Evolutionary conservation across 2,113 vertebrate genomes (phyloP).

Genomic region (Chiloscyllium plagiosum): DNA sequence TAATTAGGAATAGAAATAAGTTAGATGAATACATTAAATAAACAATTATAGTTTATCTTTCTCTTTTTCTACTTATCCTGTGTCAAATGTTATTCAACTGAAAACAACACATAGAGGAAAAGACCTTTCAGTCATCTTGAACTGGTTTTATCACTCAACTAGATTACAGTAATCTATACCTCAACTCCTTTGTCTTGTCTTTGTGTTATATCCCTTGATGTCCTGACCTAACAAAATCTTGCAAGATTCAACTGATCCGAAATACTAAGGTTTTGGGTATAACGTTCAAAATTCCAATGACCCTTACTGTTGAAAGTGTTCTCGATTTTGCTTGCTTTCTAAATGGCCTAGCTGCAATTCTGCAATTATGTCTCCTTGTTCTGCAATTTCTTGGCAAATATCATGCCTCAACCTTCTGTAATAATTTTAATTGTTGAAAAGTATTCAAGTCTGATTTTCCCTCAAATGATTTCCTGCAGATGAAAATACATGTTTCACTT

Average conservation of each 20-base stretch:
- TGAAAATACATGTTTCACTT: not conserved
- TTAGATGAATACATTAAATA: constrained; percentile 40
- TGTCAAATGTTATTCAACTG: not conserved
- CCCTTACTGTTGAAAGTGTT: not conserved
- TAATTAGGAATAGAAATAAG: constrained; percentile 31
- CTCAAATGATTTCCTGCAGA: not conserved
- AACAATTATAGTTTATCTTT: not conserved
- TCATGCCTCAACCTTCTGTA: not conserved
- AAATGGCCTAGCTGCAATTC: not conserved
- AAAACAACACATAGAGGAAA: not conserved
- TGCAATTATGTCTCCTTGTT: not conserved
- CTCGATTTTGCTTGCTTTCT: not conserved
- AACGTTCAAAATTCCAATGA: not conserved
- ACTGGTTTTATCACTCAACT: not conserved
- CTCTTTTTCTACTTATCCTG: not conserved
- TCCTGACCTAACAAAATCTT: not conserved
- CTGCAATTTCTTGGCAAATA: not conserved
- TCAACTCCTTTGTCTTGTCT: not conserved
- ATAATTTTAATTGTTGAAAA: not conserved
- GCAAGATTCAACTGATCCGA: not conserved
- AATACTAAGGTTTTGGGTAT: not conserved
- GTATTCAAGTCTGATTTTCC: too few species aligned
- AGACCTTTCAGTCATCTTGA: not conserved
- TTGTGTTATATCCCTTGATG: not conserved
- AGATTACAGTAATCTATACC: not conserved